Base-by-base conservation (phyloP, 2,888 invertebrate genomes). In the Ectemnius cavifrons region DNA sequence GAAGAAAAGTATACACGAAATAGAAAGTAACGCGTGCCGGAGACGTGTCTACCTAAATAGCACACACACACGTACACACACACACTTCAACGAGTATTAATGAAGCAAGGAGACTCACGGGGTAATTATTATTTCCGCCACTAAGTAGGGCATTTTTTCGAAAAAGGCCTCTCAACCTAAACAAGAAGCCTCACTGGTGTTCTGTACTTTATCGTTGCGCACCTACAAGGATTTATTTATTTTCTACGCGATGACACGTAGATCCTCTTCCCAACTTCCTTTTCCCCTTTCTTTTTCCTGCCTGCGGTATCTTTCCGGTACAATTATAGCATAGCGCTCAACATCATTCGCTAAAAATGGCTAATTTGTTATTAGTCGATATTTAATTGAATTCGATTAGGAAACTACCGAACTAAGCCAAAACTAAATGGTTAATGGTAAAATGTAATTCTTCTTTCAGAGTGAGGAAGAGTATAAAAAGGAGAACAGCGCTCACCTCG, bases 151-250 rank as follows among this genome's bases (percentile, higher is more conserved):
- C 84, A 83, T 84, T 86, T 86, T 82, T 84, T 85, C 71, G 62
- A 67, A 64, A 82, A 76, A 45, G 62, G 46, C 66, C 45, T 56
- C 16, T 56, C 70, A 74, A 75, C 72, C 73, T 81, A 83, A 83
- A 81, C 83, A 79, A 62, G 62, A 70, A 75, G 69, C 62, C 67
- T 57, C 45, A 13, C 61, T 49, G 78, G 80, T 82, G 82, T 83
- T 88, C 89, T 89, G 89, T 79, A 76, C 78, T 85, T 73, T 81
- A 79, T 89, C 89, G 82, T 76, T 74, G 77, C 83, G 81, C 86
- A 84, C 86, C 86, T 84, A 84, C 85, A 64, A 77, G 75, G 79
- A 87, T 88, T 88, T 88, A 84, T 84, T 84, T 84, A 84, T 82
- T 82, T 82, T 78, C 61, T 65, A 58, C 72, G 60, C 73, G 85